Percentiles rank a stretch among this genome's conserved stretches.
Evolutionary conservation across 2,888 invertebrate species (phyloP).

Genomic region (Lithophane ornitopus): DNA sequence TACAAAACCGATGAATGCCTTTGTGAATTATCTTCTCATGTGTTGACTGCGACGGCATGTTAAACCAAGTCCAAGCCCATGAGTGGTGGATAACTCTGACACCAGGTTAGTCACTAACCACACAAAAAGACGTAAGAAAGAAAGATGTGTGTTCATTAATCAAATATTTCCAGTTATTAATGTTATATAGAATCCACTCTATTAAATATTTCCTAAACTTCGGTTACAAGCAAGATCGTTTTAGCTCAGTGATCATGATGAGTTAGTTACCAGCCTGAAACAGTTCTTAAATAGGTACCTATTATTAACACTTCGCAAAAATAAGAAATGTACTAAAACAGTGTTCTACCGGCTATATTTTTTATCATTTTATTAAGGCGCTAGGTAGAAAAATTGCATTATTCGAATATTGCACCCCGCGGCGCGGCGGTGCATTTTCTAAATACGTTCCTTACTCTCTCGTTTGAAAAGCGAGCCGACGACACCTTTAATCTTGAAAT

Average conservation of each 20-base stretch:
- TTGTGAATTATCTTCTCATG: not conserved
- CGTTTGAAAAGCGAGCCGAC: constrained; percentile 18
- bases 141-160: not conserved
- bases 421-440: constrained; percentile 7
- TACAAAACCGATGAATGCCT: constrained; percentile 20
- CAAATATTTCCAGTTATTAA: not conserved
- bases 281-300: not conserved
- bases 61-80: too few species aligned
- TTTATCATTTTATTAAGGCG: not conserved
- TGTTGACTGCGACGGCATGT: not conserved
- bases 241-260: not conserved
- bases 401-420: constrained; percentile 4
- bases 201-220: too few species aligned
- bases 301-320: not conserved
- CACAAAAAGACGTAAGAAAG: too few species aligned
- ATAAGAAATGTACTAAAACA: not conserved
- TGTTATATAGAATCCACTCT: not conserved
- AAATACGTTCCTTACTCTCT: constrained; percentile 30
- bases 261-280: not conserved
- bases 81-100: too few species aligned
- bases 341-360: not conserved
- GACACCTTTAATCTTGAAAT: constrained; percentile 22
- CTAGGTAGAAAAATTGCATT: constrained; percentile 20
- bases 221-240: not conserved
- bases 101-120: too few species aligned